Base-by-base conservation (phyloP, 37 sponge, comb jelly and placozoan species). In the Aplysina aerophoba region DNA sequence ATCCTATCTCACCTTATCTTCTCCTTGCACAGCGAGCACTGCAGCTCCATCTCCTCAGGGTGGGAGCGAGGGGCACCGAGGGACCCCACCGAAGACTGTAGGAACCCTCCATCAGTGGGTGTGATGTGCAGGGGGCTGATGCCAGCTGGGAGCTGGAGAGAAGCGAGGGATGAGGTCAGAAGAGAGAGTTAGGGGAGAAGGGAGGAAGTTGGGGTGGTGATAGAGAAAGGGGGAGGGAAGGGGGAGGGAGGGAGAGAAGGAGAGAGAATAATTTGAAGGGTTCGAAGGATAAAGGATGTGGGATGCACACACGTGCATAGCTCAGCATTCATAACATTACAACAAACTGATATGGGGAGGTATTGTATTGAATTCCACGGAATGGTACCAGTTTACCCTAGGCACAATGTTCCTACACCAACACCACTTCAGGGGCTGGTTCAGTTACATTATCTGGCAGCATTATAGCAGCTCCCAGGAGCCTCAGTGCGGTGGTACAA, bases 21-120 rank as follows among this genome's bases (percentile, higher is more conserved):
- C 36, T 88, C 91, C 59, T 78, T 85, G 61, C 94, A 94, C 20
- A 90, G 73, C 0, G 84, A 90, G 64, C 94, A 94, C 35, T 88
- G 85, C 1, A 90, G 91, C 17, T 86, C 65, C 44, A 82, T 19
- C 50, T 82, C 83, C 12, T 82, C 64, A 15, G 34, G 22, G 22
- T 24, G 33, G 40, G 65, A 19, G 65, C 40, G 27, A 37, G 14
- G 28, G 56, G 66, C 36, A 62, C 14, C 61, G 38, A 41, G 60
- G 6, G 38, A 63, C 4, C 28, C 8, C 5, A 11, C 2, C 4
- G 60, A 38, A 14, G 4, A 13, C 35, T 33, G 65, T 5, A 30
- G 82, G 12, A 63, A 63, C 19, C 65, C 53, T 21, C n/a, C 66
- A 82, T 37, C 83, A 5, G 34, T 20, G 60, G 38, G 40, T 35